Evolutionary conservation across 2,797 vertebrate species (phyloP).

Genomic region (Oophaga sylvatica): DNA sequence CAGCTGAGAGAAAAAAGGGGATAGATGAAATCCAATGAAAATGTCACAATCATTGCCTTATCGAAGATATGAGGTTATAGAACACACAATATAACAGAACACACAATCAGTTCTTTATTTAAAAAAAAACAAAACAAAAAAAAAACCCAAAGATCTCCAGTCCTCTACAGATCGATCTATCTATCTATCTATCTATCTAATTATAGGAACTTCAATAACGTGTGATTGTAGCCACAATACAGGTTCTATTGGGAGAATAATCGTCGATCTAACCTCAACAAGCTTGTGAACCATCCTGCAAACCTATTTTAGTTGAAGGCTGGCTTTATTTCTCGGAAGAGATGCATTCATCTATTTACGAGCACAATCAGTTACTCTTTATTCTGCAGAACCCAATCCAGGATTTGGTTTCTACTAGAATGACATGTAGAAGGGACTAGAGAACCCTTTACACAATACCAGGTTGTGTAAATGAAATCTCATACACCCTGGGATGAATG

Average conservation of each 20-base stretch:
- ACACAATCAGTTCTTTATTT: too few relatives aligned
- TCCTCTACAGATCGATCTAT: too few relatives aligned
- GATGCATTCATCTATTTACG: not conserved
- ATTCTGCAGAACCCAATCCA: not conserved
- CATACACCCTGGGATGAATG: not conserved
- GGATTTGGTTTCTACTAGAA: not conserved
- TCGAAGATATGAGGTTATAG: too few relatives aligned
- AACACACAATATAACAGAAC: too few relatives aligned
- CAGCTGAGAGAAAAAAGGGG: conserved; percentile 75
- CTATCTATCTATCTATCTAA: too few relatives aligned
- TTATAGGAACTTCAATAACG: not conserved
- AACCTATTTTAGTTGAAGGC: not conserved
- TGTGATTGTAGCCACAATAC: not conserved
- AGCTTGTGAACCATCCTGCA: not conserved
- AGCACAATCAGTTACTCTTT: conserved; percentile 2
- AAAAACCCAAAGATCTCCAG: too few relatives aligned
- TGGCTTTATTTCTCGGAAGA: not conserved
- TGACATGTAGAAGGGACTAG: not conserved
- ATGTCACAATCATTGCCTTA: not conserved
- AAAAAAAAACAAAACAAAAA: too few relatives aligned
- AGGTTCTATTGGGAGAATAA: not conserved
- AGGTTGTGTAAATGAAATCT: conserved; percentile 3
- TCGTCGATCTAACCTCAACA: not conserved
- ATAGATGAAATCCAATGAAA: not conserved
- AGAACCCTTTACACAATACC: not conserved